These are phyloP conservation scores for Colossoma macropomum DNA, from an alignment of 2,113 vertebrate genomes.

Conservation along the genomic window DNA sequence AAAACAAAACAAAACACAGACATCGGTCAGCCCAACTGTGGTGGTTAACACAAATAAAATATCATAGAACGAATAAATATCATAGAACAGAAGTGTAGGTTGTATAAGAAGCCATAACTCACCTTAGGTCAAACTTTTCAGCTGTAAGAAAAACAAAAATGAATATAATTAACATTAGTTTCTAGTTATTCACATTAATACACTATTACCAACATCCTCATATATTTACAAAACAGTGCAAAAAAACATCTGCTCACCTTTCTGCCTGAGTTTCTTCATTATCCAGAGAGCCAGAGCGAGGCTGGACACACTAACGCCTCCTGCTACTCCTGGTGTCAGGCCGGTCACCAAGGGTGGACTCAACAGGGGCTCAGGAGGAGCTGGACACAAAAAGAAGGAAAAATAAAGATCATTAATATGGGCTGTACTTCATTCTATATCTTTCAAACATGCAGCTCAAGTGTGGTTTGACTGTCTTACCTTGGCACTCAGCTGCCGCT, in stretches of 20 bases:
- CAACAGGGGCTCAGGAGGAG: neutral
- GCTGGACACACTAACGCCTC: neutral
- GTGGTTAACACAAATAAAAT: slow-evolving; percentile 1
- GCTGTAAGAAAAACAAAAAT: slow-evolving; percentile 45
- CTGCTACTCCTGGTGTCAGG: slow-evolving; percentile 56
- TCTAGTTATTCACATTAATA: no score
- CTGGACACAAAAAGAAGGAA: neutral
- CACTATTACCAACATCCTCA: no score
- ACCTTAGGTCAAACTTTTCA: slow-evolving; percentile 75
- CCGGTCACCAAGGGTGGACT: neutral
- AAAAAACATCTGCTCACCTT: slow-evolving; percentile 48
- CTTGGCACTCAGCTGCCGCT: slow-evolving; percentile 66
- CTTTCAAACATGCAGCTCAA: neutral
- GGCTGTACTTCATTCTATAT: neutral
- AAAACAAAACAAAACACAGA: slow-evolving; percentile 36
- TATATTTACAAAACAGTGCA: no score
- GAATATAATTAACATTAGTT: slow-evolving; percentile 3
- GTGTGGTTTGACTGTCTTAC: slow-evolving; percentile 53
- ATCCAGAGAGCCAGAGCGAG: slow-evolving; percentile 58
- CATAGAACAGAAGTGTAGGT: neutral
- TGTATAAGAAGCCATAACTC: slow-evolving; percentile 20
- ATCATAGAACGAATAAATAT: neutral
- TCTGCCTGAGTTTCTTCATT: slow-evolving; percentile 63
- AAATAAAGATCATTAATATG: neutral
- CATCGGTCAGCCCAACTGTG: slow-evolving; percentile 2